Evolutionary conservation across 2,888 invertebrate species (phyloP).

Genomic region (Ophion ventricosus): DNA sequence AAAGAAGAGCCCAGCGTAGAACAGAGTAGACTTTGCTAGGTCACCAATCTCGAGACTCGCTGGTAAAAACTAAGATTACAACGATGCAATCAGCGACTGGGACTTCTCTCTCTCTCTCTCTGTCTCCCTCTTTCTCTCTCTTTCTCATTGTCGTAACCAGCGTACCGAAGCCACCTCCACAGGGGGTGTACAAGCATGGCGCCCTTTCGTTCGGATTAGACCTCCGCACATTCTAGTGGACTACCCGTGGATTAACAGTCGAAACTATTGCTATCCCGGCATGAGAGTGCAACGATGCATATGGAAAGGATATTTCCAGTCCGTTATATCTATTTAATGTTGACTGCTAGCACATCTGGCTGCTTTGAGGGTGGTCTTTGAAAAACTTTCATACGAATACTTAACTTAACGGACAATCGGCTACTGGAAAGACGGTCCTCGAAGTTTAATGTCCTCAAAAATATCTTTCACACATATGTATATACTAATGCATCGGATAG

Average conservation of each 20-base stretch:
- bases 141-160: conserved; percentile 10
- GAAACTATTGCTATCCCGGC: conserved; percentile 73
- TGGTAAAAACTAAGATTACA: conserved; percentile 81
- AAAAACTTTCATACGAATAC: too few species aligned
- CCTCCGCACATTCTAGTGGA: conserved; percentile 29
- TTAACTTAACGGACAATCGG: too few species aligned
- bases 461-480: too few species aligned
- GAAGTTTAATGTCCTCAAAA: too few species aligned
- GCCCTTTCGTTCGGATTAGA: conserved; percentile 67
- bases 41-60: conserved; percentile 73
- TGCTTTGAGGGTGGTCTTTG: too few species aligned
- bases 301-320: background rate
- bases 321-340: background rate
- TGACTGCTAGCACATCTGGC: too few species aligned
- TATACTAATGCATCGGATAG: background rate
- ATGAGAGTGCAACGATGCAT: conserved; percentile 10
- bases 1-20: background rate
- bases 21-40: conserved; percentile 37
- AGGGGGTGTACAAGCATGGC: conserved; percentile 12
- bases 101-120: too few species aligned
- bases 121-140: background rate
- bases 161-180: background rate
- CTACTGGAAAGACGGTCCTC: too few species aligned
- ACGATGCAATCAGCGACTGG: conserved; percentile 78
- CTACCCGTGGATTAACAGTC: conserved; percentile 71